These are phyloP conservation scores for Apis florea DNA, from an alignment of 1,140 invertebrate genomes.

Conservation along the genomic window DNA sequence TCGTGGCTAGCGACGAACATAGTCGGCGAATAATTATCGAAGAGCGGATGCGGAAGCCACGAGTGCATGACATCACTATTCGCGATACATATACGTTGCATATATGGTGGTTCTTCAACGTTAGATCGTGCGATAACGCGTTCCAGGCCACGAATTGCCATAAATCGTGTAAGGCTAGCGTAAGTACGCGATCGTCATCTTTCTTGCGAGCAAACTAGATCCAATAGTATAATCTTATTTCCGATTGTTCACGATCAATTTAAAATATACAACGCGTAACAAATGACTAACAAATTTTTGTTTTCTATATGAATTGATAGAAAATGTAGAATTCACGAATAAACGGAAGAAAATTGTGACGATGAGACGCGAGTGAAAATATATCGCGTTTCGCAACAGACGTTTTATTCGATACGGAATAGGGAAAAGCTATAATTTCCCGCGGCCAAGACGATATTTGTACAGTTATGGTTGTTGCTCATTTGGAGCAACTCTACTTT, in stretches of 20 bases:
- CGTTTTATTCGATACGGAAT: background rate
- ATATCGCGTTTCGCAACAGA: conserved; percentile 18
- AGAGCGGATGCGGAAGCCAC: conserved; percentile 58
- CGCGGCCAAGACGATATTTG: conserved; percentile 40
- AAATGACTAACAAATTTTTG: too few relatives aligned
- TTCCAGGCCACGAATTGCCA: conserved; percentile 12
- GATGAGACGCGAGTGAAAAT: conserved; percentile 19
- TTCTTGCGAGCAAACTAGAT: background rate
- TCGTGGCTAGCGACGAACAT: conserved; percentile 1
- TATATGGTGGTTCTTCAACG: background rate
- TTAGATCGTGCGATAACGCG: conserved; percentile 7
- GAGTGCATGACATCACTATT: conserved; percentile 53
- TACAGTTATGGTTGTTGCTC: conserved; percentile 31
- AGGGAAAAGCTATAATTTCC: conserved; percentile 23
- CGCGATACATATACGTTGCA: conserved; percentile 19
- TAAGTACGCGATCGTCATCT: background rate
- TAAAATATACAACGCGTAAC: too few relatives aligned
- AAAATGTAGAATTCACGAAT: too few relatives aligned
- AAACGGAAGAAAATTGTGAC: background rate
- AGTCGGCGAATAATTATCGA: conserved; percentile 53
- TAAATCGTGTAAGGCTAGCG: conserved; percentile 1
- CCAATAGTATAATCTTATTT: background rate
- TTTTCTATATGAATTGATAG: too few relatives aligned
- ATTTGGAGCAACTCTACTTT: conserved; percentile 26
- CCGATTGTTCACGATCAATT: too few relatives aligned